Evolutionary conservation across 2,888 invertebrate species (phyloP), one percentile per base, ranked within the genome.

Genomic region (Chydorus sphaericus): DNA sequence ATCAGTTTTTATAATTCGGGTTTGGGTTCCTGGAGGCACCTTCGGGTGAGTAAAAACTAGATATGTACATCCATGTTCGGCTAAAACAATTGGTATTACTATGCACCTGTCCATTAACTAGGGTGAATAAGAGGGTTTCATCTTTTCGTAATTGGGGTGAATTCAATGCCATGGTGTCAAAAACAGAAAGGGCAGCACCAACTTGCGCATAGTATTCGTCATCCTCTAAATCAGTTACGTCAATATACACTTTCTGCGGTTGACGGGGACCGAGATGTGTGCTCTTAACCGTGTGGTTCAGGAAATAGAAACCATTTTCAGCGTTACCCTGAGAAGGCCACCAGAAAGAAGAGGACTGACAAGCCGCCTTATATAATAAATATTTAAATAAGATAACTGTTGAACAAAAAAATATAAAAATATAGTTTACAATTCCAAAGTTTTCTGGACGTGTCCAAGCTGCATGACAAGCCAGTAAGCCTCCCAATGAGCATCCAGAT

Each of bases 311-410:
- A 5, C 36, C 52, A 11, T n/a, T 16, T 30, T 31, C 36, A 6
- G n/a, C 52, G 23, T 52, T 36, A 10, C 11, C 2, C 11, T 31
- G 16, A n/a, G 36, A 14, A 8, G 52, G 52, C 52, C 52, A 52
- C 33, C 36, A 52, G 16, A 52, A 52, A 16, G 52, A 52, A 7
- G 52, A 52, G 23, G 31, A 31, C n/a, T 52, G 16, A 52, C 52
- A 52, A 23, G 31, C 30, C 23, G 31, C 52, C 26, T 36, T 16
- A 20, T 33, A 33, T 33, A 10, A 33, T 14, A 33, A 33, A 33
- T 18, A 16, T 44, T 44, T 26, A 6, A 44, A 16, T 5, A 4
- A 44, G 26, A 7, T 18, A 26, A 23, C 4, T 26, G 3, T 44
- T n/a, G n/a, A n/a, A n/a, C n/a, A n/a, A n/a, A n/a, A 39, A 16